phyloP scores from a whole-genome alignment of 1,140 invertebrate genomes.

The Drosophila chauvacae region DNA sequence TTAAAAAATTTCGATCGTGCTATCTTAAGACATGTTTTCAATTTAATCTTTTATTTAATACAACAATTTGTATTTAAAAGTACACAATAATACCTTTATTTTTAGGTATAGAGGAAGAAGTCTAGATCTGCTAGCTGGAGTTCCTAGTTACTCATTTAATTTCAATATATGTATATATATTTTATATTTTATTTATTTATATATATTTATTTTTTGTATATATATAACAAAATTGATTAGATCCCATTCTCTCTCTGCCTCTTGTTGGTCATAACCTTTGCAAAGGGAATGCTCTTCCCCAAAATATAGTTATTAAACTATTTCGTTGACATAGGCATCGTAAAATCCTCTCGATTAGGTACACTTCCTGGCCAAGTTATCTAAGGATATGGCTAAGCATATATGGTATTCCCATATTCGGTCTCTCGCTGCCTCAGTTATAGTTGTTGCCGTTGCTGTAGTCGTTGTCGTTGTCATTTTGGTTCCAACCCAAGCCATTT shows the following conservation, averaged over 20 bases:
- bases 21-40: too few relatives aligned
- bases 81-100: too few relatives aligned
- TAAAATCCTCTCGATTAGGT: conserved; percentile 17
- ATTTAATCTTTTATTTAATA: too few relatives aligned
- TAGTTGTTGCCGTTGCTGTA: conserved; percentile 9
- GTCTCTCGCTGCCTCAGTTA: conserved; percentile 1
- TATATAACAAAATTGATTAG: background rate
- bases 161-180: too few relatives aligned
- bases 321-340: conserved; percentile 7
- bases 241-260: background rate
- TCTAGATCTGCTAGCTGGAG: background rate
- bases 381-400: background rate
- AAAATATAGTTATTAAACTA: conserved; percentile 13
- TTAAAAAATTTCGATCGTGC: too few relatives aligned
- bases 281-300: background rate
- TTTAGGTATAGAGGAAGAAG: background rate
- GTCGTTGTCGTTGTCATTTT: conserved; percentile 12
- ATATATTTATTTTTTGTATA: too few relatives aligned
- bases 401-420: conserved; percentile 14
- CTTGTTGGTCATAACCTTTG: background rate
- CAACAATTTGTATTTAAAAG: too few relatives aligned
- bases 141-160: background rate
- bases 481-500: conserved; percentile 16
- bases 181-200: background rate
- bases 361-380: background rate